Percentiles rank a stretch among this genome's conserved stretches.
Evolutionary conservation across 2,888 invertebrate genomes (phyloP).

Genomic region (Rhyacophila evoluta): DNA sequence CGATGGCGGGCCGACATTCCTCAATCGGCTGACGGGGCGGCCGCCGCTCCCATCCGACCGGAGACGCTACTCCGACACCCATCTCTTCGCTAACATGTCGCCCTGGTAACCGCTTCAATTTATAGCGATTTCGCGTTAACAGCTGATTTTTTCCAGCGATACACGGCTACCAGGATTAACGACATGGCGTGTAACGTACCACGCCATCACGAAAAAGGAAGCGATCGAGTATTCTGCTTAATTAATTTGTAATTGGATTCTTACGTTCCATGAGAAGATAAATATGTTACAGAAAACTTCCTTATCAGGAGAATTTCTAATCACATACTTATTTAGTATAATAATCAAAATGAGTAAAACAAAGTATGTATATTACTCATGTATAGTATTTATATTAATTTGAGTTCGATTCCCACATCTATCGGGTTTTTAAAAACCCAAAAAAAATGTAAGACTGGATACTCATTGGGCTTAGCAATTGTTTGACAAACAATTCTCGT

Average conservation of each 20-base stretch:
- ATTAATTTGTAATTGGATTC: constrained; percentile 7
- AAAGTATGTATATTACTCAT: no score
- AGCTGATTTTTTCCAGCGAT: constrained; percentile 33
- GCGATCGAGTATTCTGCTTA: background rate
- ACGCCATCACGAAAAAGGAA: background rate
- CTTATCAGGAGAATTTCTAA: no score
- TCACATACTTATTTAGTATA: no score
- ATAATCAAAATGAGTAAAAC: no score
- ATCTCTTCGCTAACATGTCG: constrained; percentile 16
- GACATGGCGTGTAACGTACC: background rate
- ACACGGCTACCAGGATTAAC: constrained; percentile 12
- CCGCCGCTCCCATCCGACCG: background rate
- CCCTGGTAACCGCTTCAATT: constrained; percentile 37
- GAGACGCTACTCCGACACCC: constrained; percentile 15
- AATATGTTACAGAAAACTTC: no score
- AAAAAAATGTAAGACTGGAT: no score
- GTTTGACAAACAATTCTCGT: no score
- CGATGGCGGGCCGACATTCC: constrained; percentile 35
- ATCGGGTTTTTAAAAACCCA: no score
- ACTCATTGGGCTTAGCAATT: no score
- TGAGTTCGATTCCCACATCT: no score
- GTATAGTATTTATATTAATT: no score
- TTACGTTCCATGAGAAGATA: background rate
- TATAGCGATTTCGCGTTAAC: constrained; percentile 31
- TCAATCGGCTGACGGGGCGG: background rate